Base-by-base conservation (phyloP, 2,797 vertebrate species). In the Salarias fasciatus region DNA sequence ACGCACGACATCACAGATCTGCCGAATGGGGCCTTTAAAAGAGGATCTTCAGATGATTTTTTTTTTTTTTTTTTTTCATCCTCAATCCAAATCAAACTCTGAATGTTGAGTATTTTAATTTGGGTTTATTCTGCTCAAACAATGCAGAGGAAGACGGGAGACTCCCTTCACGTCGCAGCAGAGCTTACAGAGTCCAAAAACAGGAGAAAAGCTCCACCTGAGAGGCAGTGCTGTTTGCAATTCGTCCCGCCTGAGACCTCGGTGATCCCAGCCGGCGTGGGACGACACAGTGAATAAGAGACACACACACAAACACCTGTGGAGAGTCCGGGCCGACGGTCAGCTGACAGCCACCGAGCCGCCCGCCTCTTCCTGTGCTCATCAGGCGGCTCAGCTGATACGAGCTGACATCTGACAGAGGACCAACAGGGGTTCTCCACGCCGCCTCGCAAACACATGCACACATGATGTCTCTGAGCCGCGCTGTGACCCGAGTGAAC, bases 361-460 rank as follows among this genome's bases (percentile, higher is more conserved):
- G 53, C 7, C 29, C 42, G 60, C 42, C 14, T 3, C 55, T 33
- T 51, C 45, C 14, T 5, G 6, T 11, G 18, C 57, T 66, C 57
- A 28, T 33, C 57, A 8, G 60, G 49, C 28, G 38, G 48, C 56
- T 46, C 6, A 0, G n/a, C 13, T 43, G 41, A 37, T 62, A 15
- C 6, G 12, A 62, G 14, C 10, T 7, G 41, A 30, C 12, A n/a
- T 24, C 43, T 24, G 43, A 24, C 18, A 9, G 43, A 45, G 50
- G 12, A 46, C 35, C 37, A 5, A 11, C 53, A 15, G 46, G 44
- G 36, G 14, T 8, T 43, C 42, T 48, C 40, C 37, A 51, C 47
- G 61, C 53, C 54, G 43, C 15, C 58, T 14, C 38, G 38, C 52
- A 65, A 51, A 75, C 7, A 47, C 56, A 47, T 5, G 33, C 46